Evolutionary conservation across 2,888 invertebrate species (phyloP), one percentile per base, ranked within the genome.

Genomic region (Noctua janthe): DNA sequence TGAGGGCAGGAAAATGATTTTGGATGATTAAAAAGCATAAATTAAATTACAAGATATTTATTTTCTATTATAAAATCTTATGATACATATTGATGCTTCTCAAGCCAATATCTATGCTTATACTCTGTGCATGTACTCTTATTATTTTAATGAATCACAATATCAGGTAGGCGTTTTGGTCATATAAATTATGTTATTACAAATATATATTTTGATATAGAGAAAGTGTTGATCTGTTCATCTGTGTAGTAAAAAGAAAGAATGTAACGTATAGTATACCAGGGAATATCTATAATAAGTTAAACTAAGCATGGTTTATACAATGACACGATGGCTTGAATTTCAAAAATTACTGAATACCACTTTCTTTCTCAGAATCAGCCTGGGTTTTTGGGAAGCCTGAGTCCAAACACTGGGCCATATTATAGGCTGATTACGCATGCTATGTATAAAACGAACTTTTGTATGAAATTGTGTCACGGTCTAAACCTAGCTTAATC

Each of bases 81-180:
- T 66, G 69, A 74, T 81, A 81, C 66, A 84, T 81, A 83, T 80
- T 77, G 76, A 87, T 81, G 89, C 88, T 88, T 88, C 81, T 78
- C 72, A 89, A 90, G 89, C 89, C 77, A 71, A 71, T 79, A 78
- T 73, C 82, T 88, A 84, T 72, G 80, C 76, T 78, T 85, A 81
- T 76, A 81, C 77, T 87, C 76, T 88, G 87, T 88, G 87, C 89
- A 83, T 80, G 80, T 78, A 82, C 51, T 78, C 81, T 77, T 82
- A 85, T 80, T 84, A 84, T 85, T 84, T 69, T 87, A 89, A 84
- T 90, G 87, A 90, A 89, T 91, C 90, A 91, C 90, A 91, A 88
- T 91, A 80, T 85, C 66, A 78, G 85, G 80, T 85, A 87, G 87
- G 89, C 89, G 80, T 78, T 71, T 87, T 87, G 89, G 89, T 88